phyloP scores from a whole-genome alignment of 1,140 invertebrate genomes.

The Diachasmimorpha longicaudata region DNA sequence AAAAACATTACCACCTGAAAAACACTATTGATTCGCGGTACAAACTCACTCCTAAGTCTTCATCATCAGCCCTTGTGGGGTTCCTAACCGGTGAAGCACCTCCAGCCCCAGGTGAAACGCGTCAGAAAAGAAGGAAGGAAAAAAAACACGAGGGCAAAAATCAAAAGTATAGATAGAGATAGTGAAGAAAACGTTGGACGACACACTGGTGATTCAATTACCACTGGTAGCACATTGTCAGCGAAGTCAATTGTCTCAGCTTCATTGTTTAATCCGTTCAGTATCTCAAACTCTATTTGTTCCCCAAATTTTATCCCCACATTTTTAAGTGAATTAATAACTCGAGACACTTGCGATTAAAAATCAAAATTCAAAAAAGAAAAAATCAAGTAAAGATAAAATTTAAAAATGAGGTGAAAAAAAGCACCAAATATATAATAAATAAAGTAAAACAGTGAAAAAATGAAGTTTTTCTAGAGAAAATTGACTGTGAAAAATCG shows the following conservation, averaged over 20 bases:
- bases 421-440: neutral
- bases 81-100: slow-evolving; percentile 1
- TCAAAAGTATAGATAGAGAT: neutral
- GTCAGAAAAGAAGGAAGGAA: neutral
- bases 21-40: slow-evolving; percentile 21
- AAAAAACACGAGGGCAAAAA: neutral
- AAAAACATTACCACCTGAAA: neutral
- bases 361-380: neutral
- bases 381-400: too few species aligned
- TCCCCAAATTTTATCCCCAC: too few species aligned
- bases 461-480: neutral
- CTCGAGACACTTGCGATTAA: too few species aligned
- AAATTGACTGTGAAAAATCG: too few species aligned
- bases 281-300: neutral
- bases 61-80: neutral
- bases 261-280: neutral
- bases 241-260: neutral
- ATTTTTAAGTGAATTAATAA: too few species aligned
- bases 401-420: too few species aligned
- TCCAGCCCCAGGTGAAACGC: neutral
- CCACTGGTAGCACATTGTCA: slow-evolving; percentile 23
- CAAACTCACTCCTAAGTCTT: slow-evolving; percentile 33
- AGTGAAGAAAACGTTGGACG: neutral
- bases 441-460: neutral
- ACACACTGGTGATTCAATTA: slow-evolving; percentile 39